phyloP scores from a whole-genome alignment of 2,888 invertebrate species.

The Euzophera pinguis region DNA sequence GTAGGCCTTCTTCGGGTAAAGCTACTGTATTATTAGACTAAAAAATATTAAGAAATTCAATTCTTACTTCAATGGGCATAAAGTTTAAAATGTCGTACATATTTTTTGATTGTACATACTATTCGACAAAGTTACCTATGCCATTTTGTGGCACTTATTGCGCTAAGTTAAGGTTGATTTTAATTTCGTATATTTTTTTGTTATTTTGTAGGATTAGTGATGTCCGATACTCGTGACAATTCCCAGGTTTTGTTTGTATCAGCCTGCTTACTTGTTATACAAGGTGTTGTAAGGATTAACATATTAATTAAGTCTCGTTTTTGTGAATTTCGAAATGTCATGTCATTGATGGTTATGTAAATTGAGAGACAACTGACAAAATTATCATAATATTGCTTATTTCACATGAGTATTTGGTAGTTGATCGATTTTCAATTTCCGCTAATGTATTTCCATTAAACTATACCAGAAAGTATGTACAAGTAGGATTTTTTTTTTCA shows the following conservation, averaged over 20 bases:
- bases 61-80: not conserved
- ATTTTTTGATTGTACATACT: not conserved
- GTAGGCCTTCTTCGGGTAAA: conserved; percentile 44
- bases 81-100: not conserved
- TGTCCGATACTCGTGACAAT: conserved; percentile 41
- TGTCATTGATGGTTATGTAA: not conserved
- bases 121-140: not conserved
- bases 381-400: too few relatives aligned
- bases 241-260: conserved; percentile 40
- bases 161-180: conserved; percentile 1
- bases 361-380: too few relatives aligned
- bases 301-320: not conserved
- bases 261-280: conserved; percentile 26
- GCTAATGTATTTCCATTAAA: too few relatives aligned
- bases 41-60: not conserved
- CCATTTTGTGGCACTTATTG: not conserved
- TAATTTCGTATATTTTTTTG: not conserved
- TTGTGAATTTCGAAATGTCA: not conserved
- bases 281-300: conserved; percentile 23
- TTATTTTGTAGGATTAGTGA: conserved; percentile 40
- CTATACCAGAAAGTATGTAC: too few relatives aligned
- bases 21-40: conserved; percentile 9
- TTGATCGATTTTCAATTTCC: too few relatives aligned
- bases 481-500: too few relatives aligned
- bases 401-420: too few relatives aligned